These are phyloP conservation scores for Argynnis bischoffii DNA, from an alignment of 2,888 invertebrate genomes.

Conservation along the genomic window DNA sequence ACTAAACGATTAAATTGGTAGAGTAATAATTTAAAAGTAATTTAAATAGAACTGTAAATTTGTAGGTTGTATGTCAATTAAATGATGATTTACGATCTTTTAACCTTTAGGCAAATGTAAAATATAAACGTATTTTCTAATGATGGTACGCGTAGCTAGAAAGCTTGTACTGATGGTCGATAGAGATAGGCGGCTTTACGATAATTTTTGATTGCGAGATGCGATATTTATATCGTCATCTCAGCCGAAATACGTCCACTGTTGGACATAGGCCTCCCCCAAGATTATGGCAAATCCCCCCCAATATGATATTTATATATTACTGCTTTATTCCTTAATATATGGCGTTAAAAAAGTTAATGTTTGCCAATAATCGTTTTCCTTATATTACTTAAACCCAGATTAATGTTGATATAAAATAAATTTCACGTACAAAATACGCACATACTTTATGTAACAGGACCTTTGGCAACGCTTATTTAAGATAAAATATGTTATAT, in stretches of 20 bases:
- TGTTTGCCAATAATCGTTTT: no score
- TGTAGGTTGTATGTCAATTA: constrained; percentile 24
- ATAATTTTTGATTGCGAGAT: no score
- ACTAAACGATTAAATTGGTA: constrained; percentile 8
- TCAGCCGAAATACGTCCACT: no score
- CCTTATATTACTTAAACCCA: not conserved
- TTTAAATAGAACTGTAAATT: not conserved
- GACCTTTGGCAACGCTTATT: not conserved
- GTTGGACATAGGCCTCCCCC: no score
- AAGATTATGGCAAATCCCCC: no score
- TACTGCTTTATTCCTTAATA: no score
- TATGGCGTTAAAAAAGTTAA: no score
- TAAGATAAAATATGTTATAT: not conserved
- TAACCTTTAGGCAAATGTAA: constrained; percentile 4
- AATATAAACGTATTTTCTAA: not conserved
- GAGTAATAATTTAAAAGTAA: not conserved
- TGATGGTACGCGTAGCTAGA: no score
- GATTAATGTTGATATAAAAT: not conserved
- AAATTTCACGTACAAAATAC: not conserved
- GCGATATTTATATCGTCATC: no score
- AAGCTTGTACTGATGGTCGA: no score
- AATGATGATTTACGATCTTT: constrained; percentile 6
- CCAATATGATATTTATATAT: no score
- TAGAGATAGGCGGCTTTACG: no score
- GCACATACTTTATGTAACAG: not conserved